phyloP scores from a whole-genome alignment of 2,113 vertebrate genomes.

The Phyllopteryx taeniolatus region DNA sequence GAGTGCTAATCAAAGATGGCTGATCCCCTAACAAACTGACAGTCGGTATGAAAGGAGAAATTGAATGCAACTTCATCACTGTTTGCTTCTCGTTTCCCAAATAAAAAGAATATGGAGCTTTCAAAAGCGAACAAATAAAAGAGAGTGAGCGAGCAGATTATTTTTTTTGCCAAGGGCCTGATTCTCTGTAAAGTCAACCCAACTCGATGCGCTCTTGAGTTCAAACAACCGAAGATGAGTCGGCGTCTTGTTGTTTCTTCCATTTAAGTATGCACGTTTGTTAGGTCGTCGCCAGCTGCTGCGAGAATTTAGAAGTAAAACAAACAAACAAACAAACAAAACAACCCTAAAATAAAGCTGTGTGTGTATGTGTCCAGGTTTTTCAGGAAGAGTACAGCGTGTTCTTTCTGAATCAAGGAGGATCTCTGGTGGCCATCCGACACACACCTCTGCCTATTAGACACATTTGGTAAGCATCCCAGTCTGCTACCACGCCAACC shows the following conservation, averaged over 20 bases:
- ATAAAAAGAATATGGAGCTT: background rate
- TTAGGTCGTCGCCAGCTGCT: background rate
- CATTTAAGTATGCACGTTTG: constrained; percentile 13
- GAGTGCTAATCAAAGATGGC: background rate
- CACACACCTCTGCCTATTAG: constrained; percentile 91
- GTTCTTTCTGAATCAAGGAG: constrained; percentile 90
- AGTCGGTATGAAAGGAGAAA: background rate
- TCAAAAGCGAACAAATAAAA: constrained; percentile 32
- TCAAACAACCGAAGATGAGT: constrained; percentile 19
- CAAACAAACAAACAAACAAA: background rate
- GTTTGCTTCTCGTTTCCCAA: background rate
- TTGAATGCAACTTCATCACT: constrained; percentile 11
- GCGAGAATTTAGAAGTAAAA: background rate
- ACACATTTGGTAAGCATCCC: constrained; percentile 83
- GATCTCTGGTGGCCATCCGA: constrained; percentile 89
- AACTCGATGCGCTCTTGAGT: constrained; percentile 24
- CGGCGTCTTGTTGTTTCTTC: constrained; percentile 12
- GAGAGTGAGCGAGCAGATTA: constrained; percentile 14
- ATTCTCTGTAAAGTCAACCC: constrained; percentile 10
- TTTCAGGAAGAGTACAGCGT: constrained; percentile 94
- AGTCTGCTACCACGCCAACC: constrained; percentile 23
- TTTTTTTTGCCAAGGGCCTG: constrained; percentile 24
- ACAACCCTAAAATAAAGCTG: background rate
- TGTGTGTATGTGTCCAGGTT: constrained; percentile 68
- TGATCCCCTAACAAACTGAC: background rate